Base-by-base conservation (phyloP, 2,888 invertebrate genomes). In the Noctua fimbriata region DNA sequence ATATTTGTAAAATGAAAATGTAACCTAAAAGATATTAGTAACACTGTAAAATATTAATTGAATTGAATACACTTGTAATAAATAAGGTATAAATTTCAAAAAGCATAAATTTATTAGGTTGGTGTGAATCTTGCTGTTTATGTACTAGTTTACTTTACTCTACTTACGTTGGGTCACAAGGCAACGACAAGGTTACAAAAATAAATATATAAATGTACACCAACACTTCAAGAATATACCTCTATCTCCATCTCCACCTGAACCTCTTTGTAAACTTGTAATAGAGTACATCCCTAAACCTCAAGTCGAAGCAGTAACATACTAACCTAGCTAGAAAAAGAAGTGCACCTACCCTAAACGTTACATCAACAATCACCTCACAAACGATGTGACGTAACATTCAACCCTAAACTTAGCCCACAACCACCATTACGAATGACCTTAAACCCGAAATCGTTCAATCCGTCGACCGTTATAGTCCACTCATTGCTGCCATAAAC, bases 401-500 rank as follows among this genome's bases (percentile, higher is more conserved):
- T 81, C 73, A 83, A 88, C 85, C 75, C 80, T 81, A 77, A 89
- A 87, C 84, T 78, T 83, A 87, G 79, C 81, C 81, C 84, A 82
- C 83, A 78, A 81, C 78, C 84, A 77, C 83, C 58, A 88, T 89
- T 79, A 76, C 74, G 71, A 84, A 76, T 89, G 90, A 92, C 93
- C 93, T 93, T 92, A 92, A 92, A 90, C 88, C 89, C 89, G 83
- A 89, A 91, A 92, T 90, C 90, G 89, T 90, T 91, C 88, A 90
- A 89, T 95, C 93, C 92, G 92, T 92, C 93, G 91, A 94, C 95
- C 93, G 95, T 96, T 96, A 96, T 93, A 92, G 92, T 90, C 90
- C 92, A 92, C 93, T 94, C 93, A 95, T 94, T 92, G 94, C 94
- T 87, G 89, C 92, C 93, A 95, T 97, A 96, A 96, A 97, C 96